Evolutionary conservation across 2,888 invertebrate genomes (phyloP).

Genomic region (Orthonychiurus folsomi): DNA sequence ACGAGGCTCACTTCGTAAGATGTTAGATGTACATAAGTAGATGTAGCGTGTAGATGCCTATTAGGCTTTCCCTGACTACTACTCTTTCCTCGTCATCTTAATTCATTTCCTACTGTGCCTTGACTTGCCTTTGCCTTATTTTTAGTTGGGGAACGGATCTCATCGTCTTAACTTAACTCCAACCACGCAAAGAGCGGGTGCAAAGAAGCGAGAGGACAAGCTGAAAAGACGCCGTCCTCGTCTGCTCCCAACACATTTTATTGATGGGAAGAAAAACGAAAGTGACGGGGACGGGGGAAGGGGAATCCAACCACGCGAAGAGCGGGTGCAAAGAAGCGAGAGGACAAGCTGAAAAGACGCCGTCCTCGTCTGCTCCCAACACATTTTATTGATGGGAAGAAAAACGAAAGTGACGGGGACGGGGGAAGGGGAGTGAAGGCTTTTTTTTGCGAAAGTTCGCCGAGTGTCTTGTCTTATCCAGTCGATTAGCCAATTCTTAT

Average conservation of each 20-base stretch:
- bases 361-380: neutral
- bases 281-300: no score
- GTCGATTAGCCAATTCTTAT: neutral
- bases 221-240: neutral
- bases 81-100: neutral
- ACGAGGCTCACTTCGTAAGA: no score
- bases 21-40: no score
- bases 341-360: neutral
- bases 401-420: neutral
- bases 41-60: no score
- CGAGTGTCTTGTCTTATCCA: neutral
- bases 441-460: no score
- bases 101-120: neutral
- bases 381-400: neutral
- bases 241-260: constrained; percentile 1
- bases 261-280: neutral
- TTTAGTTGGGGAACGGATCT: neutral
- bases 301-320: no score
- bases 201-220: neutral
- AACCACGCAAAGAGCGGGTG: no score
- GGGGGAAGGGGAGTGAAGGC: neutral
- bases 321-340: neutral
- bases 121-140: neutral
- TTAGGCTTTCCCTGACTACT: no score
- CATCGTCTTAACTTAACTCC: no score